phyloP scores from a whole-genome alignment of 2,888 invertebrate species.

The Chromoteleia sp. region DNA sequence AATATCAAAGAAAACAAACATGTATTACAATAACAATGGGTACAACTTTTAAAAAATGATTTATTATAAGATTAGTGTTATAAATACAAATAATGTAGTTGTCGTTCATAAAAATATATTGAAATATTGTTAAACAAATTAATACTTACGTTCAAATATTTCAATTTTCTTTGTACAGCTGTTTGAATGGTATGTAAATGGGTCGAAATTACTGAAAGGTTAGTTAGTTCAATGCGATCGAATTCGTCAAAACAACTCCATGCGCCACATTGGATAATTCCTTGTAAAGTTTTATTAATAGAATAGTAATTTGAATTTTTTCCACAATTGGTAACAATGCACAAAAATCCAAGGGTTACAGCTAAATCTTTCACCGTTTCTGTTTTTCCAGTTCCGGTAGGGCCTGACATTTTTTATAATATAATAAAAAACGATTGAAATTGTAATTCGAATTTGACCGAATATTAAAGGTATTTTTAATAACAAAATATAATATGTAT shows the following conservation, averaged over 20 bases:
- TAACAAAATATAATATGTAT: no score
- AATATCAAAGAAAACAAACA: no score
- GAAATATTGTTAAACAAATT: no score
- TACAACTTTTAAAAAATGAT: not conserved
- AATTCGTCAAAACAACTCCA: constrained; percentile 99
- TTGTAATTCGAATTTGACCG: no score
- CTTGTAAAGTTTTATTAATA: constrained; percentile 90
- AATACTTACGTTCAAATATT: constrained; percentile 89
- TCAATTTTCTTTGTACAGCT: constrained; percentile 91
- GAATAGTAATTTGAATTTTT: constrained; percentile 96
- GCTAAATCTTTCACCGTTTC: constrained; percentile 97
- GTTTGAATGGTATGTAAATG: constrained; percentile 96
- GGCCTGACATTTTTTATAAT: constrained; percentile 85
- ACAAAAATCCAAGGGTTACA: constrained; percentile 92
- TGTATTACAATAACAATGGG: no score
- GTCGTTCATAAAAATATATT: constrained; percentile 28
- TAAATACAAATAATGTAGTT: no score
- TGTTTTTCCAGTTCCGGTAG: constrained; percentile 94
- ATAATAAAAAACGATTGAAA: not conserved
- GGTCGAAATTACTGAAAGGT: constrained; percentile 95
- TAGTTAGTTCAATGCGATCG: constrained; percentile 95
- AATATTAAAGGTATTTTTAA: no score
- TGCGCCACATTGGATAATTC: constrained; percentile 94
- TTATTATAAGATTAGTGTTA: no score
- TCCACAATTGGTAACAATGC: constrained; percentile 95